Evolutionary conservation across 2,113 vertebrate genomes (phyloP).

Genomic region (Marmota flaviventris): DNA sequence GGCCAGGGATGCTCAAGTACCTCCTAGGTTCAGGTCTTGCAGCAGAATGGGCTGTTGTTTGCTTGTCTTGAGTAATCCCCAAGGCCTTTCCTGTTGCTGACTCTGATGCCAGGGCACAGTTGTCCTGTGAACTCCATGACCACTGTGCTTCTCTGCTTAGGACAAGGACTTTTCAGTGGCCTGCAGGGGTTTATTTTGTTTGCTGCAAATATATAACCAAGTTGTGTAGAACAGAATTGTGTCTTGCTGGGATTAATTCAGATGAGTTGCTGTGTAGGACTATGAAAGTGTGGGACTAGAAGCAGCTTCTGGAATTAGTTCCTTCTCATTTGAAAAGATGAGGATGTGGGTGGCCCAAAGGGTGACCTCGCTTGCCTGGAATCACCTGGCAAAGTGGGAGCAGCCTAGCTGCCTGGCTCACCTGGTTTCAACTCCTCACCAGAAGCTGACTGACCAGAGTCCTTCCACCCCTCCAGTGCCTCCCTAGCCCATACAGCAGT

Average conservation of each 20-base stretch:
- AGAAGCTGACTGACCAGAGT: neutral
- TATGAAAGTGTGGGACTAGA: neutral
- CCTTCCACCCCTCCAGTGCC: neutral
- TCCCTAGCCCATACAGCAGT: accelerated
- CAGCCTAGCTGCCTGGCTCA: accelerated
- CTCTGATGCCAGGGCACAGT: neutral
- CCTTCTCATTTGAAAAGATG: neutral
- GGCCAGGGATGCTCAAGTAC: neutral
- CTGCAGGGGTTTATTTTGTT: neutral
- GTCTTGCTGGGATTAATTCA: neutral
- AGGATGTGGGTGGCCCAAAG: neutral
- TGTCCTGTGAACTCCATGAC: accelerated
- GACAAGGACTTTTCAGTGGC: neutral
- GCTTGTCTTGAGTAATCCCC: neutral
- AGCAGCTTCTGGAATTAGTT: neutral
- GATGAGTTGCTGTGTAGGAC: neutral
- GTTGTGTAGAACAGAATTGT: neutral
- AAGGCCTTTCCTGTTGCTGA: neutral
- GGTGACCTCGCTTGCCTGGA: neutral
- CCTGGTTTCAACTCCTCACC: neutral
- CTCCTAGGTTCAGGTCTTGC: neutral
- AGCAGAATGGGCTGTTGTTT: neutral
- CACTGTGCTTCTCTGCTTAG: accelerated
- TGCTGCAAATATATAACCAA: neutral
- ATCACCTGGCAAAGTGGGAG: accelerated